phyloP scores from a whole-genome alignment of 2,113 vertebrate species.

The Arizona elegans region DNA sequence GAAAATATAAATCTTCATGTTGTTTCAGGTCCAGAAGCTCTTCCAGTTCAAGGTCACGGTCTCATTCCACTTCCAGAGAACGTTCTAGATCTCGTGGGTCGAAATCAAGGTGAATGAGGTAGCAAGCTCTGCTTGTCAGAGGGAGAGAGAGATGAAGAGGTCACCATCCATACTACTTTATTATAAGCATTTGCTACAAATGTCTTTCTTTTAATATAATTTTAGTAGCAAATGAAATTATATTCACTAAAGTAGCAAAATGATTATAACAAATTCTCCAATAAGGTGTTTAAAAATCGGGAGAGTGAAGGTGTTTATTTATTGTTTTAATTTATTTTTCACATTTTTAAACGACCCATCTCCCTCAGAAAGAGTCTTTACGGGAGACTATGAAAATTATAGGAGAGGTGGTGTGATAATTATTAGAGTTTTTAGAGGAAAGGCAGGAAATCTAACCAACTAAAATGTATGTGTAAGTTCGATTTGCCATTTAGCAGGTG shows the following conservation, averaged over 20 bases:
- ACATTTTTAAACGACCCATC: not conserved
- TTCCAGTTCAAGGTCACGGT: conserved; percentile 95
- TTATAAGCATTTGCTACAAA: conserved; percentile 51
- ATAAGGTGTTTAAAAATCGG: not conserved
- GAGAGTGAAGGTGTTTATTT: not conserved
- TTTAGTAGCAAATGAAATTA: conserved; percentile 49
- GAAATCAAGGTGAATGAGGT: conserved; percentile 99
- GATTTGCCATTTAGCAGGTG: not conserved
- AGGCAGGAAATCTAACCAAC: not conserved
- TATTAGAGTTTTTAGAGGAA: not conserved
- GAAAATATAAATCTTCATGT: conserved; percentile 68
- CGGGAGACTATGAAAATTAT: not conserved
- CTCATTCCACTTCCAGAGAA: conserved; percentile 86
- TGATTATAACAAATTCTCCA: not conserved
- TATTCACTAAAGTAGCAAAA: not conserved
- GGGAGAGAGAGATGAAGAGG: conserved; percentile 74
- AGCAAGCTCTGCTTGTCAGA: conserved; percentile 83
- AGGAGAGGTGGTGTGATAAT: not conserved
- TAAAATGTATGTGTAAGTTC: not conserved
- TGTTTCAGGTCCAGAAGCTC: conserved; percentile 98
- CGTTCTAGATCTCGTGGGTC: conserved; percentile 85
- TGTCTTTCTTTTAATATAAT: conserved; percentile 50
- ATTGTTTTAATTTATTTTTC: not conserved
- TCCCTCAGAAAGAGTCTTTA: not conserved
- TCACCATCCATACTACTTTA: conserved; percentile 57